Percentiles rank a stretch among this genome's conserved stretches.
Evolutionary conservation across 2,797 vertebrate species (phyloP).

Genomic region (Sebastes trivittatus): DNA sequence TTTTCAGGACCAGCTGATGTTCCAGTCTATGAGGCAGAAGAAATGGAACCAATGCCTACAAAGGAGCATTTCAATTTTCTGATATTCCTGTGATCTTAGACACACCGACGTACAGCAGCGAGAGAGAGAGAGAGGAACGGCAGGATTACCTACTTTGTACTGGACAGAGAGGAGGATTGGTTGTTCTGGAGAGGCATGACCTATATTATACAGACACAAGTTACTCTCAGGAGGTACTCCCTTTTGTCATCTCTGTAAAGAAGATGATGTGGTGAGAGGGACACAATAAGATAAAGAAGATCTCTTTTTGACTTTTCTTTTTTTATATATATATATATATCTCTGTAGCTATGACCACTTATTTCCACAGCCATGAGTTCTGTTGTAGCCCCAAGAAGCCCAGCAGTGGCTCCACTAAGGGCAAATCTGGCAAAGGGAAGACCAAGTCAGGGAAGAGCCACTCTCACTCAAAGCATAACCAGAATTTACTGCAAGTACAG

Average conservation of each 20-base stretch:
- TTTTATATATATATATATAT: neutral
- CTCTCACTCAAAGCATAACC: constrained; percentile 60
- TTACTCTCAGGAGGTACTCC: constrained; percentile 38
- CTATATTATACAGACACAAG: constrained; percentile 61
- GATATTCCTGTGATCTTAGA: constrained; percentile 13
- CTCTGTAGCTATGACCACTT: constrained; percentile 76
- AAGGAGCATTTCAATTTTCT: neutral
- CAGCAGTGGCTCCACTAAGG: constrained; percentile 54
- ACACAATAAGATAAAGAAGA: constrained; percentile 8
- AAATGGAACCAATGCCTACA: neutral
- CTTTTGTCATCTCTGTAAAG: constrained; percentile 35
- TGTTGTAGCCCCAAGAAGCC: constrained; percentile 77
- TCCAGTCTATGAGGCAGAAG: neutral
- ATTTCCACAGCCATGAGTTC: constrained; percentile 81
- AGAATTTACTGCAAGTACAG: constrained; percentile 71
- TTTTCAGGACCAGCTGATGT: neutral
- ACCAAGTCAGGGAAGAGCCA: constrained; percentile 61
- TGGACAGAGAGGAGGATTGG: constrained; percentile 9
- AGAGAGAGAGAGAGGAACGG: neutral
- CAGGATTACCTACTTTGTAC: constrained; percentile 9
- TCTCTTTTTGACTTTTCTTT: neutral
- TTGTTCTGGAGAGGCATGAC: constrained; percentile 50
- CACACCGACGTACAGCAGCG: neutral
- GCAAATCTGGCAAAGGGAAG: constrained; percentile 75
- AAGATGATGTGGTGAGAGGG: constrained; percentile 1